Evolutionary conservation across 2,113 vertebrate species (phyloP).

Genomic region (Sinosuthora webbiana): DNA sequence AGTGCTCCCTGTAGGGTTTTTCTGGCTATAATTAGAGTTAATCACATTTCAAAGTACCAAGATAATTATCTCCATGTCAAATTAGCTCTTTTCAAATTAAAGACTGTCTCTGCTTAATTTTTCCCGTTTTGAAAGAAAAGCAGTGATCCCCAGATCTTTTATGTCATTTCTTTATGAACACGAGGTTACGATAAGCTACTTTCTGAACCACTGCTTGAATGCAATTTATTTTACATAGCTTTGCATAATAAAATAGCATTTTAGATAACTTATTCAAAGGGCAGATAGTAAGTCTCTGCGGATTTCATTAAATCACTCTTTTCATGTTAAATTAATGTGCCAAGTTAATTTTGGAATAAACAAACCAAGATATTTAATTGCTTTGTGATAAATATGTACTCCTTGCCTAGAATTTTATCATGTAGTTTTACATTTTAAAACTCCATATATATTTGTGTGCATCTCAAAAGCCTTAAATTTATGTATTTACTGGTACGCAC

Average conservation of each 20-base stretch:
- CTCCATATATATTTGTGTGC: background rate
- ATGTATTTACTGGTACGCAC: background rate
- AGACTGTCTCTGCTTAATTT: constrained; percentile 41
- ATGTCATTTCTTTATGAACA: constrained; percentile 55
- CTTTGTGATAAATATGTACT: constrained; percentile 49
- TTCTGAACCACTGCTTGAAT: constrained; percentile 70
- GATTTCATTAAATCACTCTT: constrained; percentile 74
- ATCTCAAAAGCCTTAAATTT: background rate
- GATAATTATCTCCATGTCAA: constrained; percentile 46
- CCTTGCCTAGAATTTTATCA: constrained; percentile 14
- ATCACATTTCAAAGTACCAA: constrained; percentile 48
- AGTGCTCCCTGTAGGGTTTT: background rate
- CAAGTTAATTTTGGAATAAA: constrained; percentile 69
- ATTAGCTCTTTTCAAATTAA: constrained; percentile 54
- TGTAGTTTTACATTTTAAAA: constrained; percentile 9
- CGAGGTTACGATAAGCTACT: constrained; percentile 69
- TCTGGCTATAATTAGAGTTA: constrained; percentile 18
- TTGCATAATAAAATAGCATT: constrained; percentile 75
- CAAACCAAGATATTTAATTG: constrained; percentile 46
- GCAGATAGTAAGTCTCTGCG: constrained; percentile 70
- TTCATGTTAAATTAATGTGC: constrained; percentile 72
- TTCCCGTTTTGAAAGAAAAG: constrained; percentile 27
- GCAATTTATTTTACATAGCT: constrained; percentile 75
- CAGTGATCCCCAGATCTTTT: constrained; percentile 44
- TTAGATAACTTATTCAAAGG: constrained; percentile 74